Conservation (phyloP, 2,888 invertebrate genomes). For the Alitta virens region DNA sequence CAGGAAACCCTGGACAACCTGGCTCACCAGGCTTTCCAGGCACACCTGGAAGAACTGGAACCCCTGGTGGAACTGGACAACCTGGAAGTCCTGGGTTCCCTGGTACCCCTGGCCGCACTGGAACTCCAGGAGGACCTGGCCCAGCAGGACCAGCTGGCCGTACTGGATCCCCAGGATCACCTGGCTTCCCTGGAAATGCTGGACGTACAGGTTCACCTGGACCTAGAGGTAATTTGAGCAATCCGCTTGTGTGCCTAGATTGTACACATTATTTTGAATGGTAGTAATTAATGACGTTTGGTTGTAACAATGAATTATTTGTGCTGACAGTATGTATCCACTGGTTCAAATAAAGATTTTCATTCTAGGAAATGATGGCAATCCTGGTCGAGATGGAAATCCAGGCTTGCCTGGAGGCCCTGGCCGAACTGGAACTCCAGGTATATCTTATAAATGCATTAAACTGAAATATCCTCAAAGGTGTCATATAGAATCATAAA, state of each 20-base stretch:
- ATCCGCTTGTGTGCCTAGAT: too few relatives aligned
- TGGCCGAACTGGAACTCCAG: conserved; percentile 12
- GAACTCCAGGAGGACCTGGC: conserved; percentile 10
- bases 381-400: conserved; percentile 7
- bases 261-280: too few relatives aligned
- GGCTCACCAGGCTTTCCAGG: conserved; percentile 8
- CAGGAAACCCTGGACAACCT: conserved; percentile 10
- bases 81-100: conserved; percentile 14
- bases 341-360: too few relatives aligned
- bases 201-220: conserved; percentile 24
- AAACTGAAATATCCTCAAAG: too few relatives aligned
- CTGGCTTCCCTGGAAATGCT: conserved; percentile 5
- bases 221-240: conserved; percentile 20
- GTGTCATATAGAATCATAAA: too few relatives aligned
- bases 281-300: too few relatives aligned
- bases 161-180: background rate
- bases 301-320: too few relatives aligned
- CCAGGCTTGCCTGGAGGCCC: conserved; percentile 14
- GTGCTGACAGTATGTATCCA: too few relatives aligned
- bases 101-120: background rate
- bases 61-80: conserved; percentile 13
- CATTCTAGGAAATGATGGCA: conserved; percentile 12
- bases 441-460: background rate
- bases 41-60: conserved; percentile 5
- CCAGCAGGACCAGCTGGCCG: background rate